Conservation (phyloP, 2,113 vertebrate species). For the Probosciger aterrimus region DNA sequence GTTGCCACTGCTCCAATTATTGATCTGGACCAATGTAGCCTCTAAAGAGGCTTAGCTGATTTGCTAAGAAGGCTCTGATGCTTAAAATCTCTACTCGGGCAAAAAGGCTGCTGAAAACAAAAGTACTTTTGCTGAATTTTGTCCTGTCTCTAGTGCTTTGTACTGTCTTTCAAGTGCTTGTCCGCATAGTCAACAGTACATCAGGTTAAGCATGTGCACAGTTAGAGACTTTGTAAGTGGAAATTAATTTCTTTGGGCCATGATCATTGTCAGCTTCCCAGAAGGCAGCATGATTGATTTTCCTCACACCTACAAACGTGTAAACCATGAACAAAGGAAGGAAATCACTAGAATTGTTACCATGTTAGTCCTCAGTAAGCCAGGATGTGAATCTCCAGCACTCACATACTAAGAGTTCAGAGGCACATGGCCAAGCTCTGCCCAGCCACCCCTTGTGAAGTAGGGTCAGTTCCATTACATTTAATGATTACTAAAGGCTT, state of each 20-base stretch:
- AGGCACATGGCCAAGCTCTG: neutral
- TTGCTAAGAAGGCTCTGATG: neutral
- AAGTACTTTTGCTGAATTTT: neutral
- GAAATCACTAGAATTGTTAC: neutral
- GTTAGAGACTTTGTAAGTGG: neutral
- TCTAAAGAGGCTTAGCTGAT: neutral
- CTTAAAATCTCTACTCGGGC: neutral
- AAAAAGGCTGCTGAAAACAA: neutral
- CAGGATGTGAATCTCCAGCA: conserved; percentile 2
- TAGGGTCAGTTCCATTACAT: neutral
- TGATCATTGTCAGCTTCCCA: neutral
- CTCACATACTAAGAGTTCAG: neutral
- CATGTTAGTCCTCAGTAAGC: neutral
- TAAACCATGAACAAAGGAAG: neutral
- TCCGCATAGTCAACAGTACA: fast-evolving
- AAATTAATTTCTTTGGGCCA: neutral
- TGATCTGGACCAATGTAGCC: neutral
- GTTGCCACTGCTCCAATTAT: neutral
- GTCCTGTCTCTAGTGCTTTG: neutral
- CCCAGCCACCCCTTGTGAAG: neutral
- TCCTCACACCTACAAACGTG: neutral
- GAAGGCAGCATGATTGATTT: neutral
- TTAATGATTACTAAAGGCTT: neutral
- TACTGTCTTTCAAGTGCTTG: neutral
- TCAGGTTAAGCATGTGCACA: neutral